These are phyloP conservation scores for Prunella fulvescens DNA, from an alignment of 2,113 vertebrate genomes.

Conservation along the genomic window DNA sequence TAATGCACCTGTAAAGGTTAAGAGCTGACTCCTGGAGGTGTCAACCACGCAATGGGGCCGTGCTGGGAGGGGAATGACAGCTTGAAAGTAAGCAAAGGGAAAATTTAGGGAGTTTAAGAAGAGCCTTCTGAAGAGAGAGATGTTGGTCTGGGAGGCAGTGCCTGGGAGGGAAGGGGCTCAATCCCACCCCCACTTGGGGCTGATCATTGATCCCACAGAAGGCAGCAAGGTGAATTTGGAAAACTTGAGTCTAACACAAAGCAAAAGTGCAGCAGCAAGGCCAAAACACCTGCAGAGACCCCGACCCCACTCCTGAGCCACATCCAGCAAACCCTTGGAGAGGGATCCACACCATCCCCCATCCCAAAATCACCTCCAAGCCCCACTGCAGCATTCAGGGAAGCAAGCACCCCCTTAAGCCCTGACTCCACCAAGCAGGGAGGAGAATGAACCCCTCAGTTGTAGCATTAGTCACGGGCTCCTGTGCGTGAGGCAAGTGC, in stretches of 20 bases:
- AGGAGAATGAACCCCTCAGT: background rate
- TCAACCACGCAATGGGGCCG: background rate
- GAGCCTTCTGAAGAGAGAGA: background rate
- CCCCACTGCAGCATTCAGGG: background rate
- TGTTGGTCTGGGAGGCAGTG: background rate
- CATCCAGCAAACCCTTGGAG: background rate
- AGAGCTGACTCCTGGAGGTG: background rate
- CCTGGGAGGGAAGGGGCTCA: background rate
- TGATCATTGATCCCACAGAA: background rate
- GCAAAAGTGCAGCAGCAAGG: background rate
- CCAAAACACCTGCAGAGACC: background rate
- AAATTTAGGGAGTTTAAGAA: background rate
- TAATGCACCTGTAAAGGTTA: background rate
- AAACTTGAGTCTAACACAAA: background rate
- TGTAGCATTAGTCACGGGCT: slow-evolving; percentile 12
- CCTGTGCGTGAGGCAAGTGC: background rate
- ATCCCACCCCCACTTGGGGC: background rate
- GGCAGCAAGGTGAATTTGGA: background rate
- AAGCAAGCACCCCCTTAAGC: background rate
- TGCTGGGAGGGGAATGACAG: background rate
- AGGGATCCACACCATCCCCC: background rate
- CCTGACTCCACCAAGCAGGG: background rate
- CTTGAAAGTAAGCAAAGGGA: background rate
- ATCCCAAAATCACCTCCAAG: fast-evolving
- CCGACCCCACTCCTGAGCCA: fast-evolving